Conservation (phyloP, 2,888 invertebrate species). For the Furcula furcula region DNA sequence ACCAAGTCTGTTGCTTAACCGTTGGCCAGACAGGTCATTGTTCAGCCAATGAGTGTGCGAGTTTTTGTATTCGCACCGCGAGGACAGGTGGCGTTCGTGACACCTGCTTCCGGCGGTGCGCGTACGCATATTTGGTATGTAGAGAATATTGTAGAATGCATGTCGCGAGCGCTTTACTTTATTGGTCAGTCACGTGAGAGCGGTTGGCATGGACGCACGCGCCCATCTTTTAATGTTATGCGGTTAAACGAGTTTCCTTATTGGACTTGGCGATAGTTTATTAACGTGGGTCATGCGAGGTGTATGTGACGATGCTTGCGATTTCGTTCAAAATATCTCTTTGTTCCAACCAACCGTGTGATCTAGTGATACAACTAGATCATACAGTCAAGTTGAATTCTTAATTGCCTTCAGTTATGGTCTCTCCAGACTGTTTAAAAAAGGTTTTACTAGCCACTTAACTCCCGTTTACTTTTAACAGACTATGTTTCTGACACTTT, state of each 20-base stretch:
- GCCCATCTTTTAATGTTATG: constrained; percentile 16
- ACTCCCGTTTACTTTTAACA: too few relatives aligned
- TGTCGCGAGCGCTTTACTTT: constrained; percentile 24
- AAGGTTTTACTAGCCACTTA: too few relatives aligned
- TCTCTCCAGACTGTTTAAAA: too few relatives aligned
- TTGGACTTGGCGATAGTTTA: constrained; percentile 9
- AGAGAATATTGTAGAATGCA: constrained; percentile 35
- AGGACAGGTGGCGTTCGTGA: constrained; percentile 57
- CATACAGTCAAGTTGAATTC: too few relatives aligned
- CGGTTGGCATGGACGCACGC: constrained; percentile 19
- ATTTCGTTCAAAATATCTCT: too few relatives aligned
- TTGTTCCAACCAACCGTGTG: too few relatives aligned
- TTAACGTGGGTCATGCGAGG: too few relatives aligned
- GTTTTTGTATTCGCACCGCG: constrained; percentile 60
- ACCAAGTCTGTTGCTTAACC: constrained; percentile 19
- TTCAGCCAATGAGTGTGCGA: constrained; percentile 29
- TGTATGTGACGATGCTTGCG: too few relatives aligned
- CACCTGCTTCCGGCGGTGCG: constrained; percentile 62
- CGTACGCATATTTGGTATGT: constrained; percentile 43
- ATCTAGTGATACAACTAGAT: too few relatives aligned
- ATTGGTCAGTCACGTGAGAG: constrained; percentile 35
- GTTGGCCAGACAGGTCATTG: constrained; percentile 55
- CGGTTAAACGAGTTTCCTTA: constrained; percentile 17
- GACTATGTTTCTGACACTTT: too few relatives aligned
- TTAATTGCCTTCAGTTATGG: too few relatives aligned